Conservation (phyloP, 2,888 invertebrate genomes). For the Pammene fasciana region DNA sequence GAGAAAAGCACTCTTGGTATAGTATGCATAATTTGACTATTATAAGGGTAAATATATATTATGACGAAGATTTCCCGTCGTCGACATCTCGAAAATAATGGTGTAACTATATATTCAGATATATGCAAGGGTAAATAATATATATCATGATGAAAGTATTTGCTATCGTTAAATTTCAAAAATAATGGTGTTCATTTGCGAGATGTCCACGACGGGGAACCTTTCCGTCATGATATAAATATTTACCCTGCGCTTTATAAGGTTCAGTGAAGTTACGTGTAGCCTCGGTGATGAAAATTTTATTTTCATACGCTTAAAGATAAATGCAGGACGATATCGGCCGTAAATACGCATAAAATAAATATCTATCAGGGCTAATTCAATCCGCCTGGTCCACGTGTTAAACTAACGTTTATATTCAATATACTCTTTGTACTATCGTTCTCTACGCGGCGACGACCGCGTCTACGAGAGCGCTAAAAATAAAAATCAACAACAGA, state of each 20-base stretch:
- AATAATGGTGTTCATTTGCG: constrained; percentile 16
- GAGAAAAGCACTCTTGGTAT: constrained; percentile 77
- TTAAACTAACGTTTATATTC: constrained; percentile 74
- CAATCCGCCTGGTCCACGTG: constrained; percentile 76
- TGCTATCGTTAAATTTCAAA: constrained; percentile 11
- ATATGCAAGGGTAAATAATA: constrained; percentile 35
- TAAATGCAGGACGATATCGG: constrained; percentile 75
- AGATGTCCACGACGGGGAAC: too few species aligned
- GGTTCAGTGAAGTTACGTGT: constrained; percentile 48
- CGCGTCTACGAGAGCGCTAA: constrained; percentile 45
- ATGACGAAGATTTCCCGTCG: constrained; percentile 12
- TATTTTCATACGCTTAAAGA: constrained; percentile 68
- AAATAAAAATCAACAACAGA: constrained; percentile 64
- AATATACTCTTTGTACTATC: constrained; percentile 77
- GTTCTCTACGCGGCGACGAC: constrained; percentile 37
- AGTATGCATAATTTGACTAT: constrained; percentile 48
- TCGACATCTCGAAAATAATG: constrained; percentile 26
- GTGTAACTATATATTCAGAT: constrained; percentile 12
- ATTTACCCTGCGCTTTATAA: constrained; percentile 22
- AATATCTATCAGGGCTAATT: constrained; percentile 75
- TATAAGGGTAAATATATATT: constrained; percentile 39
- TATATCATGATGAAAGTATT: constrained; percentile 22
- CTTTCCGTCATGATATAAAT: background rate
- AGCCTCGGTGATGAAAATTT: constrained; percentile 68
- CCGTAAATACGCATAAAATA: constrained; percentile 76